These are phyloP conservation scores for Coenonympha glycerion DNA, from an alignment of 2,888 invertebrate species.

Conservation along the genomic window DNA sequence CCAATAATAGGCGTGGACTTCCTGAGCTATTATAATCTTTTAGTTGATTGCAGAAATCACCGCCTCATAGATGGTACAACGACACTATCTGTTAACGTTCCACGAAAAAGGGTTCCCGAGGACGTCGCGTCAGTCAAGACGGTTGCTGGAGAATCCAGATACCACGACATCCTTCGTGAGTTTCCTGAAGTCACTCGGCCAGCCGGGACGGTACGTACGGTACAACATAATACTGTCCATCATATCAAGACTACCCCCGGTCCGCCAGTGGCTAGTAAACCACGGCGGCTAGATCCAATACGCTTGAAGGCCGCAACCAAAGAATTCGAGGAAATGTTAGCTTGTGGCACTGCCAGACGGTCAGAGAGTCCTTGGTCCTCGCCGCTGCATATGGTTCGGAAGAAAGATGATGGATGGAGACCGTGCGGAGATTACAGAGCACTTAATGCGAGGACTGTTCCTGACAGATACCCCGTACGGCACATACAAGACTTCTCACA, in stretches of 20 bases:
- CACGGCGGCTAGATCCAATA: slow-evolving; percentile 15
- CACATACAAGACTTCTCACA: slow-evolving; percentile 18
- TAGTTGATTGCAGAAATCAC: slow-evolving; percentile 34
- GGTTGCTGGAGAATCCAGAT: too few species aligned
- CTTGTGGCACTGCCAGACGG: too few species aligned
- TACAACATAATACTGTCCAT: slow-evolving; percentile 9
- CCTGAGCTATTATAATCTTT: slow-evolving; percentile 33
- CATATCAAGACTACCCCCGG: slow-evolving; percentile 16
- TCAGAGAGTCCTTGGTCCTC: neutral
- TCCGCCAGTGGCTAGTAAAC: slow-evolving; percentile 26
- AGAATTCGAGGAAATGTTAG: too few species aligned
- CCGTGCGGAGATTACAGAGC: slow-evolving; percentile 7
- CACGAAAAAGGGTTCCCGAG: neutral
- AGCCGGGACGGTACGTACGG: neutral
- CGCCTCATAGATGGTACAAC: slow-evolving; percentile 28
- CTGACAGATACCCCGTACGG: slow-evolving; percentile 14
- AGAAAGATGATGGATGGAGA: neutral
- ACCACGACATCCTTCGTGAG: too few species aligned
- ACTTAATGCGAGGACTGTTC: slow-evolving; percentile 10
- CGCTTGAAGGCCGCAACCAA: too few species aligned
- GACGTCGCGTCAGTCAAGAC: too few species aligned
- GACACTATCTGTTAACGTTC: slow-evolving; percentile 5
- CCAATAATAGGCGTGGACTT: slow-evolving; percentile 46
- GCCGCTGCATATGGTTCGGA: neutral
- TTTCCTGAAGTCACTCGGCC: too few species aligned